phyloP scores from a whole-genome alignment of 30 jellyfish, hydroid and myxozoan genomes.

The Hydra vulgaris region DNA sequence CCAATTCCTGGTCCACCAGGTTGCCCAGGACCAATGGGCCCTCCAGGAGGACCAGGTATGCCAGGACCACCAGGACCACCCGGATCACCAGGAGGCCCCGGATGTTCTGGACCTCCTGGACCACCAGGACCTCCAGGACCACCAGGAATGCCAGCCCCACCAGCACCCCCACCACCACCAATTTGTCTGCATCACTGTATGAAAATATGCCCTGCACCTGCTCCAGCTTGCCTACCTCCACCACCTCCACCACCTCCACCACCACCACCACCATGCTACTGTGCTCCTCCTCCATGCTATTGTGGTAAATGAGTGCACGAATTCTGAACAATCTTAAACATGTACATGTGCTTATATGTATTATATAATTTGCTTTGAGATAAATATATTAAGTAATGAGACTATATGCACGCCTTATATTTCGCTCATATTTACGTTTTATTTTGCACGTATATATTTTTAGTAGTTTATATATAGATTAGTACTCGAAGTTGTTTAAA shows the following conservation, averaged over 20 bases:
- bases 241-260: constrained; percentile 97
- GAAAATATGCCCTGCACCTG: constrained; percentile 82
- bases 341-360: background rate
- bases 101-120: constrained; percentile 96
- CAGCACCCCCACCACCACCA: constrained; percentile 99
- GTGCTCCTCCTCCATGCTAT: constrained; percentile 90
- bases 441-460: no score
- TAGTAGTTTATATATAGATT: no score
- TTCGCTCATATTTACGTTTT: no score
- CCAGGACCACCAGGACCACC: constrained; percentile 99
- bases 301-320: constrained; percentile 18
- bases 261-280: constrained; percentile 81
- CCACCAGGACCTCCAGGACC: constrained; percentile 99
- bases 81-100: constrained; percentile 99
- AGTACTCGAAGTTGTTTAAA: no score
- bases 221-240: constrained; percentile 94
- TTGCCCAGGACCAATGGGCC: constrained; percentile 86
- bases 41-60: constrained; percentile 96
- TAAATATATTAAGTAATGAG: background rate
- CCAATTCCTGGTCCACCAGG: constrained; percentile 95
- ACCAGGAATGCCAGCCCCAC: constrained; percentile 99
- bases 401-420: no score
- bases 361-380: background rate
- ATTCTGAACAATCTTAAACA: background rate
- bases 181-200: constrained; percentile 88